These are phyloP conservation scores for Phrynocephalus forsythii DNA, from an alignment of 2,797 vertebrate genomes.

Conservation along the genomic window DNA sequence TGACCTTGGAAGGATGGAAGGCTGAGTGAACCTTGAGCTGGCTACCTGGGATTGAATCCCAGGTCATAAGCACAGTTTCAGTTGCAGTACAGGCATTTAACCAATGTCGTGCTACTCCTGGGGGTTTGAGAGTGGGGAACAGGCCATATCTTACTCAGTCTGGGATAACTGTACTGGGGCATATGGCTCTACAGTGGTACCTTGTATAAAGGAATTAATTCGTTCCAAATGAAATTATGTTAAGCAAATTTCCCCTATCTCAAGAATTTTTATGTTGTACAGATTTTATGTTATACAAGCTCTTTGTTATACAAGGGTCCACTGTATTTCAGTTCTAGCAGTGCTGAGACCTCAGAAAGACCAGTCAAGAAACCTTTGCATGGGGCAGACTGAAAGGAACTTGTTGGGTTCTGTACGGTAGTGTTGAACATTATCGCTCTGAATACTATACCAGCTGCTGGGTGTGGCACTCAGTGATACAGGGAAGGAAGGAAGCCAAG, in stretches of 20 bases:
- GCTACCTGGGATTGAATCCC: no score
- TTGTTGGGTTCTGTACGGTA: not conserved
- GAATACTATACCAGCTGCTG: conserved; percentile 26
- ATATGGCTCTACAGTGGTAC: not conserved
- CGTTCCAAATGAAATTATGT: no score
- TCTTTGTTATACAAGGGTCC: no score
- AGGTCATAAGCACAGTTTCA: no score
- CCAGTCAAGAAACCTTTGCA: not conserved
- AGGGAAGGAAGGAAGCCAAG: conserved; percentile 30
- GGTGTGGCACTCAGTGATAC: conserved; percentile 28
- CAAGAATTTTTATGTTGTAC: no score
- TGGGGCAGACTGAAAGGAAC: not conserved
- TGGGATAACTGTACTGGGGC: not conserved
- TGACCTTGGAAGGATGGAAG: no score
- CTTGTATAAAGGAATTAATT: no score
- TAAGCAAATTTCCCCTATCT: no score
- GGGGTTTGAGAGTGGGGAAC: not conserved
- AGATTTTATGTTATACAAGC: no score
- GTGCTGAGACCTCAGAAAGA: not conserved
- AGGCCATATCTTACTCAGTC: not conserved
- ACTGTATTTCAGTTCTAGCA: not conserved
- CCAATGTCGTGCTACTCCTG: not conserved
- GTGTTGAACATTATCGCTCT: conserved; percentile 7
- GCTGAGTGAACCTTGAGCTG: no score
- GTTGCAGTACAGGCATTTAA: no score